These are phyloP conservation scores for Chionomys nivalis DNA, from an alignment of 2,113 vertebrate genomes.

Conservation along the genomic window DNA sequence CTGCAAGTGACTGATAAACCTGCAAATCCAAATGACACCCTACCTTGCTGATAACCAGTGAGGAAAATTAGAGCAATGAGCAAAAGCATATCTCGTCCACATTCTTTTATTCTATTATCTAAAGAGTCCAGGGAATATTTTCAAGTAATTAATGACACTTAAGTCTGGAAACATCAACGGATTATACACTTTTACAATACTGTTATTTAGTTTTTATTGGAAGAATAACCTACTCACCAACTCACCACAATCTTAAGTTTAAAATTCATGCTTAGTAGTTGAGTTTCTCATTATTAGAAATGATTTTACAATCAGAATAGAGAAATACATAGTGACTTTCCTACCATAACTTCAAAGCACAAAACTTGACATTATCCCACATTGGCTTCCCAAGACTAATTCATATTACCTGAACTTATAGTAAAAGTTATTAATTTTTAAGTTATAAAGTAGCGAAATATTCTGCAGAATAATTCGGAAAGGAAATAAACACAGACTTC, in stretches of 20 bases:
- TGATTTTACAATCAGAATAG: not conserved
- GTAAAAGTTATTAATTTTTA: not conserved
- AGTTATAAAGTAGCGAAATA: not conserved
- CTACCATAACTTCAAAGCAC: not conserved
- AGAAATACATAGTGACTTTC: not conserved
- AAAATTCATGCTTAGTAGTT: not conserved
- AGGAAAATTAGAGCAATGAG: constrained; percentile 52
- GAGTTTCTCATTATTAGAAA: not conserved
- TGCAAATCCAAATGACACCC: constrained; percentile 28
- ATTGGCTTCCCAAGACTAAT: not conserved
- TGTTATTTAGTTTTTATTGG: constrained; percentile 23
- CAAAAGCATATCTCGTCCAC: constrained; percentile 27
- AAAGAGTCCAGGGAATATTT: constrained; percentile 48
- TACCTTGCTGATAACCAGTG: constrained; percentile 42
- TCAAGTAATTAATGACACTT: constrained; percentile 45
- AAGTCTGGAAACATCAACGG: constrained; percentile 28
- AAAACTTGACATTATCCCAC: not conserved
- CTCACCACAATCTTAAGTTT: not conserved
- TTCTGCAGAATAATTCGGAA: not conserved
- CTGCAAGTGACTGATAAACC: constrained; percentile 75
- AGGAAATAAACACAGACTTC: not conserved
- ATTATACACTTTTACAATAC: not conserved
- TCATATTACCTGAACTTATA: not conserved
- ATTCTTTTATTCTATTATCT: constrained; percentile 65
- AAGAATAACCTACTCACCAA: not conserved